These are phyloP conservation scores for Hartigia nigra DNA, from an alignment of 2,888 invertebrate species.

Conservation along the genomic window DNA sequence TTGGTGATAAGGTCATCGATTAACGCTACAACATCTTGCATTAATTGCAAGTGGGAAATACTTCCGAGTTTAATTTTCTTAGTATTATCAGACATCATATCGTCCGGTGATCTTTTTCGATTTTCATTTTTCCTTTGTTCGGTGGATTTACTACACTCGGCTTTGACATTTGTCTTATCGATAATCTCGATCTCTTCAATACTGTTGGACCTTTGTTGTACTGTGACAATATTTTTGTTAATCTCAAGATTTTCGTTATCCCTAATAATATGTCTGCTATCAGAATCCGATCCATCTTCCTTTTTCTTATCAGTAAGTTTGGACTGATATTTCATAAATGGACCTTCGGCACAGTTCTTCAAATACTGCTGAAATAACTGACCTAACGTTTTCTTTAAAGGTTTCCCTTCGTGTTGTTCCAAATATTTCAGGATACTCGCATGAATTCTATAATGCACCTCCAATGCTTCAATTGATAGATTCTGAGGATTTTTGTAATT, in stretches of 20 bases:
- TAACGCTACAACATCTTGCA: conserved; percentile 62
- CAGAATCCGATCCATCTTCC: conserved; percentile 29
- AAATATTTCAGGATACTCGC: conserved; percentile 90
- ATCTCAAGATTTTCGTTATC: conserved; percentile 37
- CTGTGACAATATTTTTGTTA: conserved; percentile 42
- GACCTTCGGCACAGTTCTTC: conserved; percentile 65
- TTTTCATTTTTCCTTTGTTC: conserved; percentile 41
- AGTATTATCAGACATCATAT: conserved; percentile 34
- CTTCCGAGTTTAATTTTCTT: conserved; percentile 55
- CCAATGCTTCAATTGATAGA: conserved; percentile 88
- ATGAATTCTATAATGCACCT: conserved; percentile 86
- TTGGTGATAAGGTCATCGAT: conserved; percentile 60
- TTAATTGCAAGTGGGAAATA: conserved; percentile 57
- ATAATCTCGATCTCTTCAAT: conserved; percentile 49
- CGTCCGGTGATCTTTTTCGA: conserved; percentile 45
- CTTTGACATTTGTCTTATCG: conserved; percentile 32
- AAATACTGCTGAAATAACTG: conserved; percentile 72
- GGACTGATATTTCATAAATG: conserved; percentile 67
- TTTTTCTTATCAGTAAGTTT: conserved; percentile 60
- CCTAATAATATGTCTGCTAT: conserved; percentile 22
- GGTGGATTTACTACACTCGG: conserved; percentile 18
- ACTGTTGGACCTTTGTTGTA: conserved; percentile 44
- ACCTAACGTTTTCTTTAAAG: conserved; percentile 71
- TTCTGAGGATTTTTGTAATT: conserved; percentile 86
- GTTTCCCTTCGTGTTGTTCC: conserved; percentile 80